Evolutionary conservation across 2,113 vertebrate genomes (phyloP).

Genomic region (Callipepla californica): DNA sequence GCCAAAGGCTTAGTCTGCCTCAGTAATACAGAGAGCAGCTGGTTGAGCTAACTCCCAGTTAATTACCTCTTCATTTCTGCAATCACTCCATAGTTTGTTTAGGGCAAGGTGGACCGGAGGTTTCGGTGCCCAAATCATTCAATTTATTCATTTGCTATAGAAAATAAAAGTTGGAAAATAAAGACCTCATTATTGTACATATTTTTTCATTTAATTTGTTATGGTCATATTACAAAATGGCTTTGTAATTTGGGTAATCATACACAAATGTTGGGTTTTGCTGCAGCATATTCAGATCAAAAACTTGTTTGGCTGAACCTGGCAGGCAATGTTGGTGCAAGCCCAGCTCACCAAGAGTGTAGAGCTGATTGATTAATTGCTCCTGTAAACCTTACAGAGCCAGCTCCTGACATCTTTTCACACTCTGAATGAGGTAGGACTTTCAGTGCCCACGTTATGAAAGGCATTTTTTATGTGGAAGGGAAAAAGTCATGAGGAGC

Average conservation of each 20-base stretch:
- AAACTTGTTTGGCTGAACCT: slow-evolving; percentile 19
- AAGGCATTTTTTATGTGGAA: neutral
- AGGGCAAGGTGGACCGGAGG: slow-evolving; percentile 57
- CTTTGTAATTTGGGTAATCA: slow-evolving; percentile 72
- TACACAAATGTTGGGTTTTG: slow-evolving; percentile 57
- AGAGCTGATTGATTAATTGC: slow-evolving; percentile 49
- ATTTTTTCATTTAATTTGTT: slow-evolving; percentile 58
- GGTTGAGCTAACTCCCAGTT: slow-evolving; percentile 61
- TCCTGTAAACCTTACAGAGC: neutral
- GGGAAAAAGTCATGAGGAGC: neutral
- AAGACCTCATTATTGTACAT: slow-evolving; percentile 43
- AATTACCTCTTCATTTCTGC: slow-evolving; percentile 56
- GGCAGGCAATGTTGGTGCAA: slow-evolving; percentile 34
- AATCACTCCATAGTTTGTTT: slow-evolving; percentile 48
- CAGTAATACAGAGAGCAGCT: slow-evolving; percentile 61
- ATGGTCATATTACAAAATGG: slow-evolving; percentile 57
- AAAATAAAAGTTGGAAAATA: slow-evolving; percentile 28
- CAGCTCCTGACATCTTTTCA: neutral
- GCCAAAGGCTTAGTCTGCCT: slow-evolving; percentile 58
- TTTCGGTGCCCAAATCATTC: slow-evolving; percentile 6
- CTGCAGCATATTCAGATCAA: slow-evolving; percentile 36
- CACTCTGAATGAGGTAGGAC: neutral
- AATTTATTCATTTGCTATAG: slow-evolving; percentile 2
- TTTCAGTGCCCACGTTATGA: neutral
- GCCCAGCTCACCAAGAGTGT: neutral